Evolutionary conservation across 2,797 vertebrate genomes (phyloP), one percentile per base, ranked within the genome.

Genomic region (Oreochromis mossambicus): DNA sequence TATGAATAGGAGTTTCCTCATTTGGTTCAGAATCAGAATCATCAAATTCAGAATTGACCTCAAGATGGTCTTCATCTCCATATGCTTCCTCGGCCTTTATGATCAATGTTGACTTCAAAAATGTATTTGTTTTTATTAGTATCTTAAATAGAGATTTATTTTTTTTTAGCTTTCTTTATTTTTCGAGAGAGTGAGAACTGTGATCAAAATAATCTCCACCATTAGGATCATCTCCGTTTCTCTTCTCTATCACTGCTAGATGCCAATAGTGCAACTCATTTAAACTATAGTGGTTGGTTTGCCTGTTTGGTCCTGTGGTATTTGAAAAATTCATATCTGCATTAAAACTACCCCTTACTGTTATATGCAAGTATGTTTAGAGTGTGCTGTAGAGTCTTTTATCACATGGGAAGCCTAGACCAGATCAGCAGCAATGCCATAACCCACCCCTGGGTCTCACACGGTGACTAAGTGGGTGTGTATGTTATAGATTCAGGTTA

Each of bases 401-500:
- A 43, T 43, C 79, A 34, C 34, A n/a, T 86, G 58, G 83, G 82
- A 43, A 26, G 75, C 56, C 13, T 26, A 77, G 76, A 73, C 55
- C 4, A 19, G 82, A 91, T 89, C 77, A 77, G 76, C 36, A 75
- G 46, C 12, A 70, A 43, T 13, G 52, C 63, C 79, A 52, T 32
- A 85, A 83, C 83, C 82, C 19, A 21, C 87, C 83, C 86, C 79
- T 73, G 77, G 55, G 78, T 93, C 81, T 82, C 50, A 78, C 82
- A 89, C 84, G 83, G 90, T 90, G 81, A 90, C 83, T 91, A 80
- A 90, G 77, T 86, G 80, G 81, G 85, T 87, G 83, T 89, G 84
- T 79, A 89, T 82, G 92, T 92, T 88, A 78, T 73, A 91, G 83
- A 88, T 89, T 88, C 82, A 82, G 79, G 84, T 88, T 90, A 58